Evolutionary conservation across 1,140 invertebrate species (phyloP), one percentile per base, ranked within the genome.

Genomic region (Hirudo medicinalis): DNA sequence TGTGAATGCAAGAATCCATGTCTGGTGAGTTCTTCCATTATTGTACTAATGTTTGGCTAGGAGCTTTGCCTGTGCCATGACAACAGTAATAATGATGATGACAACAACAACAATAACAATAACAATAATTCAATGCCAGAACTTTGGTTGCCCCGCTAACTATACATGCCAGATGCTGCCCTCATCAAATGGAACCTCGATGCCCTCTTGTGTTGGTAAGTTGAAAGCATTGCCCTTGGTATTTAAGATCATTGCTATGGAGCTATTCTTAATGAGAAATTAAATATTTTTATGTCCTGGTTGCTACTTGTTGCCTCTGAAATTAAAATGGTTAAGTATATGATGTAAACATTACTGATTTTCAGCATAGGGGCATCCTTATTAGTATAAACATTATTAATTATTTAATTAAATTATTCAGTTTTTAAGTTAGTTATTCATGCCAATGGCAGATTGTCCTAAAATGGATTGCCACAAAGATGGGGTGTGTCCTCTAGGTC

Each of bases 1-100:
- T 63, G 57, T 22, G 57, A 63, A 11, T 63, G 57, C 57, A 63
- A 63, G 29, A 22, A 63, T 32, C 57, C 57, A 11, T 63, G 57
- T 32, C 22, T 25, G 19, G 57, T 63, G 22, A 25, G 57, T 17
- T 49, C 43, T 49, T 49, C 1, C 15, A 8, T 49, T 15, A 13
- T 49, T 13, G 11, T 9, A 49, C 9, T 49, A 9, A 5, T 49
- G 15, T 15, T 15, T 49, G 43, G 15, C 15, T 13, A 13, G 43
- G 32, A 36, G 32, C 6, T 36, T 36, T 36, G 32, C 32, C 32
- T 36, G 32, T 36, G 32, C 32, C 32, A 36, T 6, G 32, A 36
- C 6, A 36, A 36, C 32, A 3, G 6, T 3, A 36, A 36, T 36
- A 49, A 49, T 49, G 9, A 49, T 49, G 43, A 1, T 36, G 32